Evolutionary conservation across 2,888 invertebrate species (phyloP), one percentile per base, ranked within the genome.

Genomic region (Megaustenia siamemsis): DNA sequence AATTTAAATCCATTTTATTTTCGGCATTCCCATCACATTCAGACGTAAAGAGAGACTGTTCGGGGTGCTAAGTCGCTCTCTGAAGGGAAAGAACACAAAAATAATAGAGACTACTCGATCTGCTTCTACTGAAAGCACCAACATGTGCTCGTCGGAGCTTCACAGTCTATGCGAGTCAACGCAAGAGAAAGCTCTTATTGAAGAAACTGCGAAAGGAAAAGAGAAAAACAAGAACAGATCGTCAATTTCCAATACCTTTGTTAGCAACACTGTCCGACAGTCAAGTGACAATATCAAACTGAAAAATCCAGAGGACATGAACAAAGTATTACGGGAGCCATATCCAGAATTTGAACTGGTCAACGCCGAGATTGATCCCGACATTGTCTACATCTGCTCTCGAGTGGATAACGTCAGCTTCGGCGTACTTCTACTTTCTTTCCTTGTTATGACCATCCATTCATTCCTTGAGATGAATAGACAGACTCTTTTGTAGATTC

Each of bases 1-100:
- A 76, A n/a, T 60, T 35, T 28, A 82, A 82, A 24, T 75, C 66
- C 3, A 76, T 82, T n/a, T 76, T 18, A 76, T 82, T 32, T 76
- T 82, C 63, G 82, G 82, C 1, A 60, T 82, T 28, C 82, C 73
- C 28, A 24, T 82, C 28, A 28, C n/a, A 1, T 40, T 82, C 21
- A 53, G 60, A n/a, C 49, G 82, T 1, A 82, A 60, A 32, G 45
- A 73, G 15, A 12, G 40, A 10, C 28, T 71, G 15, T 73, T 73
- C 35, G 73, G 73, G 32, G 32, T 73, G 21, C 5, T 73, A 5
- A 49, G 32, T 32, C 49, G 73, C 18, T 73, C 73, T 5, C 32
- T 32, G 15, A 73, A 49, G 18, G 32, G 32, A n/a, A n/a, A n/a
- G n/a, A n/a, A n/a, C 32, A 12, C 32, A 6, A 43, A 43, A 66